Base-by-base conservation (phyloP, 2,113 vertebrate species). In the Catharus fuscescens region DNA sequence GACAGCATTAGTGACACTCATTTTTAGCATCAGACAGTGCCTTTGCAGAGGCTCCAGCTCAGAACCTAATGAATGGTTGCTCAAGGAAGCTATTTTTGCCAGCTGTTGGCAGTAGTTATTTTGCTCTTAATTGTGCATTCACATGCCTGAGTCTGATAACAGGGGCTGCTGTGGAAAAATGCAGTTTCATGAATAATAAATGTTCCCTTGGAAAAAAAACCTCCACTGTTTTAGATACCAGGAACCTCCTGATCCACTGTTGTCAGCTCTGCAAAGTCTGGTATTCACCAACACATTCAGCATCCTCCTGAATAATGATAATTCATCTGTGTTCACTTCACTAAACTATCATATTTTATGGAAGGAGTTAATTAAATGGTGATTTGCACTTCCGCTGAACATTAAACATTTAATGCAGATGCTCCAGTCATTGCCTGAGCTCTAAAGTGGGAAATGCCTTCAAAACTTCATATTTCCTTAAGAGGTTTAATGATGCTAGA, bases 321-420 rank as follows among this genome's bases (percentile, higher is more conserved):
- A 94, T 88, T 97, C 95, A 93, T 96, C 91, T 93, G 88, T 93
- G 93, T 80, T 96, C 95, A 96, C 94, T 88, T 93, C 86, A 92
- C 95, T 93, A 96, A 96, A 87, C 86, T 65, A 94, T 96, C 95
- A 87, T 94, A 97, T 96, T 96, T 96, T 96, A 95, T 96, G 86
- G 93, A 94, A 96, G 86, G 87, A 97, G 96, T 96, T 96, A 97
- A 97, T 97, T 96, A 96, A 97, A 96, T 92, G 86, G 88, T 95
- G 94, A 96, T 96, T 97, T 96, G 93, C 95, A 96, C 91, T 96
- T 97, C 95, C 47, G 74, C 71, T 93, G 95, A 96, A 92, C 96
- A 95, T 95, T 96, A 96, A 96, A 96, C 91, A 95, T 95, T 96
- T 95, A 93, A 95, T 96, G 88, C 96, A 97, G 96, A 97, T 96